Evolutionary conservation across 2,797 vertebrate species (phyloP).

Genomic region (Schizopygopsis pylzovi): DNA sequence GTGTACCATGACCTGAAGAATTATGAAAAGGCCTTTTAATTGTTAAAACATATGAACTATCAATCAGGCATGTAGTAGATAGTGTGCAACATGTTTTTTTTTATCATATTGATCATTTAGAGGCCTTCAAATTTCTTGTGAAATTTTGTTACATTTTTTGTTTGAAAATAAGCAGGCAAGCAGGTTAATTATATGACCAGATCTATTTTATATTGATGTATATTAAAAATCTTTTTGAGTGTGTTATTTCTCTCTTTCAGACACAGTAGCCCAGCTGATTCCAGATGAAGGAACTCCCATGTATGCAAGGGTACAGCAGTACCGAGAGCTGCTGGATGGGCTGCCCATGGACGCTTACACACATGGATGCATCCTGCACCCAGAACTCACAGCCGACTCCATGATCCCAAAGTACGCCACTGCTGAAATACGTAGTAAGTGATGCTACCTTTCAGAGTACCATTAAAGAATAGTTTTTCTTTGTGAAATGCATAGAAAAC

Average conservation of each 20-base stretch:
- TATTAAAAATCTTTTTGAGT: slow-evolving; percentile 30
- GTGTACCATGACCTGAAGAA: not conserved
- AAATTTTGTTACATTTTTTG: no score
- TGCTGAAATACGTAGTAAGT: slow-evolving; percentile 99
- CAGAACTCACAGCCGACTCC: slow-evolving; percentile 97
- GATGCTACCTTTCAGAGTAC: slow-evolving; percentile 58
- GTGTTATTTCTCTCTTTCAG: slow-evolving; percentile 70
- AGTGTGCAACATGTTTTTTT: not conserved
- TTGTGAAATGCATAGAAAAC: not conserved
- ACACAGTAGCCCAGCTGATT: slow-evolving; percentile 88
- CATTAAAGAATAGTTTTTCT: not conserved
- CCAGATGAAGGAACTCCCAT: slow-evolving; percentile 86
- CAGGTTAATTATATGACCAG: not conserved
- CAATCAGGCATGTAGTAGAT: not conserved
- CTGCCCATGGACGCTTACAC: slow-evolving; percentile 99
- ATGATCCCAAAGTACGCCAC: slow-evolving; percentile 99
- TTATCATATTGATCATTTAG: no score
- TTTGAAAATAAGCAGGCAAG: not conserved
- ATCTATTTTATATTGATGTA: not conserved
- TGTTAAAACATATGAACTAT: not conserved
- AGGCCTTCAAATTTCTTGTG: no score
- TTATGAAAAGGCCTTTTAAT: not conserved
- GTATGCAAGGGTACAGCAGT: slow-evolving; percentile 90
- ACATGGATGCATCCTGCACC: slow-evolving; percentile 98
- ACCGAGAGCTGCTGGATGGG: slow-evolving; percentile 92